Percentiles rank a stretch among this genome's conserved stretches.
Conservation (phyloP, 2,797 vertebrate species). For the Typhlichthys eigenmanni region DNA sequence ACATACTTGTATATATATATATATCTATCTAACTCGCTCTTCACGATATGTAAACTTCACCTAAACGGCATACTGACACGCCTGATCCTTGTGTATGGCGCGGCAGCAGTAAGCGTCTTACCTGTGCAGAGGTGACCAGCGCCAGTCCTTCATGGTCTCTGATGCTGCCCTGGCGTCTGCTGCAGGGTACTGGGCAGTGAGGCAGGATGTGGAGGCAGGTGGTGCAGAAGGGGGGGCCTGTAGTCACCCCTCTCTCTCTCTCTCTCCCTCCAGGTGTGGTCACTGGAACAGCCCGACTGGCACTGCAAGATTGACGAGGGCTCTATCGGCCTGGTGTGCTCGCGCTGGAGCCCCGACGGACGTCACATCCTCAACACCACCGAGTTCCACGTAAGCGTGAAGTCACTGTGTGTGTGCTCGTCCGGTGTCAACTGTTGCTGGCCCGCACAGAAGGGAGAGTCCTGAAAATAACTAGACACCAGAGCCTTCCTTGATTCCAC, state of each 20-base stretch:
- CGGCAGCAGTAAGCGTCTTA: slow-evolving; percentile 56
- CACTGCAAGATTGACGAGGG: slow-evolving; percentile 98
- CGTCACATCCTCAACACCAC: slow-evolving; percentile 99
- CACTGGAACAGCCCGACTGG: slow-evolving; percentile 94
- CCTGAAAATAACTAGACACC: slow-evolving; percentile 80
- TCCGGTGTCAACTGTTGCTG: slow-evolving; percentile 80
- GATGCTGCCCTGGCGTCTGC: slow-evolving; percentile 16
- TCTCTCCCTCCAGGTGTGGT: slow-evolving; percentile 87
- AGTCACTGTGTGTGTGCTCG: slow-evolving; percentile 56
- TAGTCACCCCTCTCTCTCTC: slow-evolving; percentile 15
- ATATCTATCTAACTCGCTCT: too few relatives aligned
- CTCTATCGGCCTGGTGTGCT: slow-evolving; percentile 92
- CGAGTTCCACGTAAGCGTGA: slow-evolving; percentile 94
- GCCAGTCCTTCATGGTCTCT: slow-evolving; percentile 82
- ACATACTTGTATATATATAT: too few relatives aligned
- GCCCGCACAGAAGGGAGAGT: slow-evolving; percentile 69
- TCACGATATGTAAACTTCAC: background rate
- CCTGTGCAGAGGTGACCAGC: slow-evolving; percentile 82
- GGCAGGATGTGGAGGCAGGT: slow-evolving; percentile 20
- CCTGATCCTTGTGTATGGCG: too few relatives aligned
- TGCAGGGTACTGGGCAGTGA: slow-evolving; percentile 23
- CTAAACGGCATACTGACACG: background rate
- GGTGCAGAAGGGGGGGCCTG: slow-evolving; percentile 5
- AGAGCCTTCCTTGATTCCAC: slow-evolving; percentile 64
- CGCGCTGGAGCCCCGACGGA: slow-evolving; percentile 96